Percentiles rank a stretch among this genome's conserved stretches.
phyloP scores from a whole-genome alignment of 2,888 invertebrate genomes.

The Cenopis cana region DNA sequence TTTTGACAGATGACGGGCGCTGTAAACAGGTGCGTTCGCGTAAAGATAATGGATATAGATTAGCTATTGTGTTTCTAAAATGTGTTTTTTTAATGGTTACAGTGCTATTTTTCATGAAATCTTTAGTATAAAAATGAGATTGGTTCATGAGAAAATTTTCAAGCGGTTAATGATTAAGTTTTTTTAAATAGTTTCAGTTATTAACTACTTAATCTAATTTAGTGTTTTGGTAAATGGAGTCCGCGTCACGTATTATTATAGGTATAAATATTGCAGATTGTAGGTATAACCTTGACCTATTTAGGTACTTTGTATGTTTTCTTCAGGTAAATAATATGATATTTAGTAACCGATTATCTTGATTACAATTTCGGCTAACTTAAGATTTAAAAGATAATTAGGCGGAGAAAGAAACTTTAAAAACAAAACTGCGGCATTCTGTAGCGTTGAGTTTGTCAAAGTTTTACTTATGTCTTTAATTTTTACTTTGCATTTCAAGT shows the following conservation, averaged over 20 bases:
- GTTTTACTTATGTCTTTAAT: not conserved
- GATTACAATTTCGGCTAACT: not conserved
- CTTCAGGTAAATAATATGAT: not conserved
- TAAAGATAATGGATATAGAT: conserved; percentile 41
- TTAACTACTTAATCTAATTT: not conserved
- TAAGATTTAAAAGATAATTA: not conserved
- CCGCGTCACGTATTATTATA: not conserved
- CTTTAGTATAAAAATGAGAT: conserved; percentile 15
- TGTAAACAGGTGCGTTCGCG: conserved; percentile 41
- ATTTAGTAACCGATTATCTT: not conserved
- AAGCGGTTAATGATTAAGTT: not conserved
- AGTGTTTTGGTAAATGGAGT: not conserved
- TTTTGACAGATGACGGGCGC: conserved; percentile 41
- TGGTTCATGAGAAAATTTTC: not conserved
- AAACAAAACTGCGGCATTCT: not conserved
- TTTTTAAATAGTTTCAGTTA: not conserved
- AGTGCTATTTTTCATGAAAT: conserved; percentile 1
- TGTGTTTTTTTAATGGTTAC: conserved; percentile 15
- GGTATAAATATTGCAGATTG: not conserved
- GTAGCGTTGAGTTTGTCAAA: not conserved
- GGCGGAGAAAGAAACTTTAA: not conserved
- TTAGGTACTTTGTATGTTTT: not conserved
- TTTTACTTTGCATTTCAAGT: not conserved
- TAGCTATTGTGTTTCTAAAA: conserved; percentile 29
- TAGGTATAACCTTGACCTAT: not conserved